phyloP scores from a whole-genome alignment of 2,113 vertebrate species.

The Marmota flaviventris region DNA sequence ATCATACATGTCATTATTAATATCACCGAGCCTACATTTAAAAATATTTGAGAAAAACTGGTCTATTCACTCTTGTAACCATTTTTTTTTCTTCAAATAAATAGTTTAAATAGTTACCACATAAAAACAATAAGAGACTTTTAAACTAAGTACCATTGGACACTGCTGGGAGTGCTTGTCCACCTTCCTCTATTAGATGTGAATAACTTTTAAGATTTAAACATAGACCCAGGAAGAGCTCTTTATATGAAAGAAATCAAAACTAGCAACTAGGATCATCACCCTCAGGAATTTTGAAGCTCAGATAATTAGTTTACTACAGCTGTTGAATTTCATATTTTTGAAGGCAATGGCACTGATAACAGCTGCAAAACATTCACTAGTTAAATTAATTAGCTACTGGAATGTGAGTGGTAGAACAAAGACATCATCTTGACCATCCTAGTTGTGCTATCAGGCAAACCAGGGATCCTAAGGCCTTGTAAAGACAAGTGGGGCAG shows the following conservation, averaged over 20 bases:
- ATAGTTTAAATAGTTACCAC: not conserved
- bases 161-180: not conserved
- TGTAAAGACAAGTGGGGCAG: constrained; percentile 34
- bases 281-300: constrained; percentile 34
- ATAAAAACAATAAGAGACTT: not conserved
- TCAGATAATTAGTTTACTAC: constrained; percentile 63
- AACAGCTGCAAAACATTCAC: constrained; percentile 35
- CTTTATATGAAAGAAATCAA: constrained; percentile 57
- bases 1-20: not conserved
- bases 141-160: not conserved
- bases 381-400: constrained; percentile 71
- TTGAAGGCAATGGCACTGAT: constrained; percentile 20
- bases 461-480: not conserved
- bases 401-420: constrained; percentile 40
- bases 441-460: constrained; percentile 37
- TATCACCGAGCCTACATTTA: not conserved
- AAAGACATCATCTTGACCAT: constrained; percentile 47
- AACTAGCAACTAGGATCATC: constrained; percentile 47
- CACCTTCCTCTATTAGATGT: not conserved
- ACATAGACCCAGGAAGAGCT: not conserved
- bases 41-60: not conserved
- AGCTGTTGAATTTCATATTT: constrained; percentile 58
- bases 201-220: constrained; percentile 53
- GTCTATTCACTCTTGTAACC: not conserved
- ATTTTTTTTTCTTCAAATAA: not conserved